Evolutionary conservation across 2,888 invertebrate species (phyloP), one percentile per base, ranked within the genome.

Genomic region (Andrena flavipes): DNA sequence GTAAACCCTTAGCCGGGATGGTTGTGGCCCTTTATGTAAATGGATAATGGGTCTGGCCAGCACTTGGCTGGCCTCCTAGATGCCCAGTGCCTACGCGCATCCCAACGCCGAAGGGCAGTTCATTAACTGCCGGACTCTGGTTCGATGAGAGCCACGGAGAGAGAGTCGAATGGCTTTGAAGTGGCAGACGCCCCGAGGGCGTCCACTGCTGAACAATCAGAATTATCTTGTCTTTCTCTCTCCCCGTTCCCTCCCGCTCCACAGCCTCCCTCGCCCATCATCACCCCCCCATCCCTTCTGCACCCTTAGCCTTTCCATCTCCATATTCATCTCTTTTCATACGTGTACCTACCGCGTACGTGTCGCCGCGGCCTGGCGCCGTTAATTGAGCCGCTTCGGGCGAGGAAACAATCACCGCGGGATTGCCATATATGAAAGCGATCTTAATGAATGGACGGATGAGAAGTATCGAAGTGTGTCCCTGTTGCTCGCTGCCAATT

Each of bases 81-180:
- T 73, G 82, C 74, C 71, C 49, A 23, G 65, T 65, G 67, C 60
- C 78, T 70, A 72, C 71, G 82, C 65, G 71, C 73, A 81, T 80
- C 80, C 82, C 80, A 80, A 85, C 84, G 88, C 88, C 87, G 85
- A 87, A 85, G 89, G 88, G 85, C 84, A 88, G 90, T 91, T 91
- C 91, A 90, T 91, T 90, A 91, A 88, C 87, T 84, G 85, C 76
- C 86, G 86, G 86, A 84, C 87, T 76, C 85, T 77, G 83, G 81
- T 90, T 90, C 86, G 86, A 85, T 78, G 86, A 85, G 83, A 85
- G 85, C 84, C 60, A 72, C 81, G 85, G 80, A 77, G 84, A 82
- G 80, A 76, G 84, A 81, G 76, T 70, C 76, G 83, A 86, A 75
- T 84, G 72, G 90, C 89, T 90, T 90, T 90, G 88, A 90, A 89